Percentiles rank a stretch among this genome's conserved stretches.
phyloP scores from a whole-genome alignment of 2,113 vertebrate genomes.

The Corythornis cristatus region DNA sequence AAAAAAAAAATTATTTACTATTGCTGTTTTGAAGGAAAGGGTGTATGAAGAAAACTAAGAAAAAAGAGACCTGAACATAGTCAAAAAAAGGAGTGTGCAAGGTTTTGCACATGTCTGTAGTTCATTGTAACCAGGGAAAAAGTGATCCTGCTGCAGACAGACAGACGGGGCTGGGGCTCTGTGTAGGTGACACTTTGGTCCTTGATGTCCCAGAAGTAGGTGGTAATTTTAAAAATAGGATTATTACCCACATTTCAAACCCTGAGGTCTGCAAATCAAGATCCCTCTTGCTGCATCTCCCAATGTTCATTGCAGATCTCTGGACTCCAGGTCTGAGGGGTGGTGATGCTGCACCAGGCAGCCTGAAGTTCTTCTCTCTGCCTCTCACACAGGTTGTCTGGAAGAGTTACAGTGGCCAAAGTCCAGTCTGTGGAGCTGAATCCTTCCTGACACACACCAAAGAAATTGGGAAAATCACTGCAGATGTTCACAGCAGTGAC shows the following conservation, averaged over 20 bases:
- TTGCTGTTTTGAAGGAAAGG: background rate
- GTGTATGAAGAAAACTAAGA: background rate
- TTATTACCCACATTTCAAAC: background rate
- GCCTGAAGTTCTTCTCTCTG: background rate
- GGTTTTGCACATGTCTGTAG: background rate
- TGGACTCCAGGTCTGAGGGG: background rate
- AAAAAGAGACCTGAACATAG: background rate
- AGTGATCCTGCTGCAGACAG: background rate
- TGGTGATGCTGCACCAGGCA: background rate
- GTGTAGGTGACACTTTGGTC: fast-evolving
- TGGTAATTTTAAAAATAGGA: background rate
- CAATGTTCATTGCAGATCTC: background rate
- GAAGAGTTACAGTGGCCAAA: background rate
- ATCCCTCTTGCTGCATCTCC: background rate
- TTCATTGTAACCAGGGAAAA: background rate
- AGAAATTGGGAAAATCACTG: background rate
- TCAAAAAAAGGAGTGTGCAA: background rate
- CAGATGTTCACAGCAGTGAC: background rate
- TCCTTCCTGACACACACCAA: background rate
- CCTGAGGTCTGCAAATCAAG: background rate
- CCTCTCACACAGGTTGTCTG: background rate
- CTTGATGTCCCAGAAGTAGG: background rate
- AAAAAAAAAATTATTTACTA: background rate
- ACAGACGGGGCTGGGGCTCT: background rate
- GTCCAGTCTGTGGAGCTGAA: background rate